Evolutionary conservation across 2,113 vertebrate genomes (phyloP).

Genomic region (Cnemophilus loriae): DNA sequence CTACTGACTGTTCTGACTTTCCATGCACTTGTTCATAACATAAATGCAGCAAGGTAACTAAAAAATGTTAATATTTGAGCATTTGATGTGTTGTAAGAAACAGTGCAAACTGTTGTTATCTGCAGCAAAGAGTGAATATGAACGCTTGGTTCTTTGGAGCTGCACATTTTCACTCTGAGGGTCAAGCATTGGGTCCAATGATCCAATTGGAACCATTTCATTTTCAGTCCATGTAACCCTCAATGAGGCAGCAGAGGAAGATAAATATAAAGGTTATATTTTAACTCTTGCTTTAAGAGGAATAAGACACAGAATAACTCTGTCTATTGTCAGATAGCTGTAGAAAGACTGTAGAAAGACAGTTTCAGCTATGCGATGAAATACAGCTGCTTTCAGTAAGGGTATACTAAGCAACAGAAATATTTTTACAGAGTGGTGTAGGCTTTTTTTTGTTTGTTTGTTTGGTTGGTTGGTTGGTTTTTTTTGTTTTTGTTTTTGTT

Average conservation of each 20-base stretch:
- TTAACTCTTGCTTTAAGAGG: background rate
- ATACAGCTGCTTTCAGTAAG: background rate
- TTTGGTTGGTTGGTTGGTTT: accelerated
- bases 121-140: background rate
- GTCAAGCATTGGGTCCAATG: background rate
- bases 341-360: background rate
- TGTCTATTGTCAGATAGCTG: background rate
- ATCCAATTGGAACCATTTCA: accelerated
- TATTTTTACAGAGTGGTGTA: background rate
- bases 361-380: background rate
- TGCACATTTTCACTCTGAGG: background rate
- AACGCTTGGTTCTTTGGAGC: background rate
- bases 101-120: background rate
- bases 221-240: background rate
- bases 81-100: background rate
- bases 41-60: background rate
- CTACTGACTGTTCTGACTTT: background rate
- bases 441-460: background rate
- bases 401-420: background rate
- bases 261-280: background rate
- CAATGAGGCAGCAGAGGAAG: background rate
- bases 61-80: background rate
- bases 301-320: background rate
- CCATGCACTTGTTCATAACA: background rate
- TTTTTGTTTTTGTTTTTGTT: background rate